A percentile compares a stretch with the other conserved stretches of the same genome.
Conservation (phyloP, 1,140 invertebrate genomes). For the Latrodectus geometricus region DNA sequence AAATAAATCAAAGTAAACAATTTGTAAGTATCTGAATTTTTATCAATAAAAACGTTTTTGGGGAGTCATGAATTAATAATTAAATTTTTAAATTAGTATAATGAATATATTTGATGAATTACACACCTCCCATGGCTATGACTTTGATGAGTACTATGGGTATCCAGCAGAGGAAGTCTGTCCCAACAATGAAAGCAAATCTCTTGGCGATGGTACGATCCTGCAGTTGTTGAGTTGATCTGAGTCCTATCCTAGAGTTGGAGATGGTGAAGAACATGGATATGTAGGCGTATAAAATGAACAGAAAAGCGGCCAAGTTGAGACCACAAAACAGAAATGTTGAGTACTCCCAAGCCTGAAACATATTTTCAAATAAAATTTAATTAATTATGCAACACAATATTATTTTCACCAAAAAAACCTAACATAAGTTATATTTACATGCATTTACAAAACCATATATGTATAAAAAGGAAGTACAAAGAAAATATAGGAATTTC, state of each 20-base stretch:
- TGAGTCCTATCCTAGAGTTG: conserved; percentile 74
- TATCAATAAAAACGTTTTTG: no score
- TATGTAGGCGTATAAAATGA: conserved; percentile 73
- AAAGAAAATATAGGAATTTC: no score
- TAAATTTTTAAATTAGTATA: neutral
- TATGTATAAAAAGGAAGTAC: no score
- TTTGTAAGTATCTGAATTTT: no score
- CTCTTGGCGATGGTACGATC: conserved; percentile 78
- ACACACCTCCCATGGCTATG: conserved; percentile 72
- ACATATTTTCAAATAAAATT: neutral
- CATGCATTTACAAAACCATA: no score
- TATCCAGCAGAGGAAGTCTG: conserved; percentile 81
- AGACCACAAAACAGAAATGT: conserved; percentile 74
- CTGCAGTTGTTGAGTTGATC: conserved; percentile 74
- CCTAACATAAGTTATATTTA: no score
- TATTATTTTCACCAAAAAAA: no score
- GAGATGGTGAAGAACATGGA: conserved; percentile 76
- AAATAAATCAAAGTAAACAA: no score
- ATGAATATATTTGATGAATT: neutral
- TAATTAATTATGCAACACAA: no score
- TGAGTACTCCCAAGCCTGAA: conserved; percentile 75
- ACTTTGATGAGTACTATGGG: conserved; percentile 80
- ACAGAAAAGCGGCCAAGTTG: conserved; percentile 73
- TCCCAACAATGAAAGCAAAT: conserved; percentile 82
- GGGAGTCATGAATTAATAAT: no score